phyloP scores from a whole-genome alignment of 2,888 invertebrate species.

The Ennomos erosarius region DNA sequence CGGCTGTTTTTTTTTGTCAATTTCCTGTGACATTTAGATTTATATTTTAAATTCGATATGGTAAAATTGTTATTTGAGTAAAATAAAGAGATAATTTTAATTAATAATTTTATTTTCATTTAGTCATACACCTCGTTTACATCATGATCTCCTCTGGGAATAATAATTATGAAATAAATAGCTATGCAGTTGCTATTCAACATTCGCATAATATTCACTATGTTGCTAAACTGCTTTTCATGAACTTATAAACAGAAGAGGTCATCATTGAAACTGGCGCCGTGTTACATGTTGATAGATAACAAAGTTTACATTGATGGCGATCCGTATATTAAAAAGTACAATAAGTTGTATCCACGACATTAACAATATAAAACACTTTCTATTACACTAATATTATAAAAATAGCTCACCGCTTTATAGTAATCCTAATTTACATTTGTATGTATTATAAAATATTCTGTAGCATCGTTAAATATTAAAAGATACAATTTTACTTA shows the following conservation, averaged over 20 bases:
- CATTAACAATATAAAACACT: conserved; percentile 65
- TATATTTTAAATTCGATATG: conserved; percentile 17
- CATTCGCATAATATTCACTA: too few species aligned
- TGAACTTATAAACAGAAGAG: neutral
- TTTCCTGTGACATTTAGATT: conserved; percentile 21
- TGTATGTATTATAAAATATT: conserved; percentile 33
- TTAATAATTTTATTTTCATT: conserved; percentile 62
- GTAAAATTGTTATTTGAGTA: conserved; percentile 44
- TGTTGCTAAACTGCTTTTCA: neutral
- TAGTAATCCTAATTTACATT: conserved; percentile 43
- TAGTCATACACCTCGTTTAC: conserved; percentile 54
- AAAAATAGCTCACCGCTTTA: conserved; percentile 73
- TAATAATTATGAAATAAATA: too few species aligned
- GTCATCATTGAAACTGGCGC: neutral
- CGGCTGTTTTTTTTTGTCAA: conserved; percentile 25
- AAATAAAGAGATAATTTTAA: conserved; percentile 55
- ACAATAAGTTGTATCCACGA: conserved; percentile 33
- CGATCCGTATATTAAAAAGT: conserved; percentile 19
- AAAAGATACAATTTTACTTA: conserved; percentile 9
- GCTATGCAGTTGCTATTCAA: too few species aligned
- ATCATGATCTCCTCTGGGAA: conserved; percentile 18
- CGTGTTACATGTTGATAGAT: conserved; percentile 10
- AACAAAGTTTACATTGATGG: conserved; percentile 27
- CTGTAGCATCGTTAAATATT: conserved; percentile 21
- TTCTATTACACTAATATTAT: conserved; percentile 56